phyloP scores from a whole-genome alignment of 2,888 invertebrate species.

The Protophormia terraenovae region DNA sequence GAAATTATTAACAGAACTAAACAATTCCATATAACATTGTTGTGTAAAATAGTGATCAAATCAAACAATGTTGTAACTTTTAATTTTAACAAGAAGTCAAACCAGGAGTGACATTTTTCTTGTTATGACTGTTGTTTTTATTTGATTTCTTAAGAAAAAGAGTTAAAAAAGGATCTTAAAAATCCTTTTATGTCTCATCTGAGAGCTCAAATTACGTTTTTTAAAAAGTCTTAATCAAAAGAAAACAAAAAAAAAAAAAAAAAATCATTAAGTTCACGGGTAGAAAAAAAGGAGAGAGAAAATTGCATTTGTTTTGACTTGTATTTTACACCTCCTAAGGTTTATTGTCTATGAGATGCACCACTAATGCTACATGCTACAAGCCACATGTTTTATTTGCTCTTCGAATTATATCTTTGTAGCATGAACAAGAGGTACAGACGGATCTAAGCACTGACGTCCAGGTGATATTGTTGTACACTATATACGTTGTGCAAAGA shows the following conservation, averaged over 20 bases:
- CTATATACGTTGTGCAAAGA: not conserved
- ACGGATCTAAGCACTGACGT: not conserved
- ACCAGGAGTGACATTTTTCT: slow-evolving; percentile 35
- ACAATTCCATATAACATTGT: not conserved
- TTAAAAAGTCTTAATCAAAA: slow-evolving; percentile 42
- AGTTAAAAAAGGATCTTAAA: slow-evolving; percentile 22
- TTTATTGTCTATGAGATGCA: slow-evolving; percentile 40
- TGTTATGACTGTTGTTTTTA: not conserved
- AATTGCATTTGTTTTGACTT: slow-evolving; percentile 4
- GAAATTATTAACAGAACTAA: not conserved
- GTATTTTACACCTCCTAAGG: slow-evolving; percentile 62
- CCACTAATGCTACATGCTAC: slow-evolving; percentile 24
- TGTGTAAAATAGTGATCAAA: slow-evolving; percentile 12
- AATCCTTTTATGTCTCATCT: slow-evolving; percentile 28
- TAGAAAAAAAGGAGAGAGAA: not conserved
- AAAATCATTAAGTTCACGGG: slow-evolving; percentile 52
- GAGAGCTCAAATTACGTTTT: slow-evolving; percentile 44
- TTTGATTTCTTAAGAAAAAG: slow-evolving; percentile 26
- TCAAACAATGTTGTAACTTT: not conserved
- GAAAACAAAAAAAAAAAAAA: too few species aligned
- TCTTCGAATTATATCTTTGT: not conserved
- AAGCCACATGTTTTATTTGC: slow-evolving; percentile 42
- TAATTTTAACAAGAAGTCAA: slow-evolving; percentile 42
- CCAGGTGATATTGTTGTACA: slow-evolving; percentile 48
- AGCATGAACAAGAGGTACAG: not conserved